Base-by-base conservation (phyloP, 2,113 vertebrate genomes). In the Cariama cristata region DNA sequence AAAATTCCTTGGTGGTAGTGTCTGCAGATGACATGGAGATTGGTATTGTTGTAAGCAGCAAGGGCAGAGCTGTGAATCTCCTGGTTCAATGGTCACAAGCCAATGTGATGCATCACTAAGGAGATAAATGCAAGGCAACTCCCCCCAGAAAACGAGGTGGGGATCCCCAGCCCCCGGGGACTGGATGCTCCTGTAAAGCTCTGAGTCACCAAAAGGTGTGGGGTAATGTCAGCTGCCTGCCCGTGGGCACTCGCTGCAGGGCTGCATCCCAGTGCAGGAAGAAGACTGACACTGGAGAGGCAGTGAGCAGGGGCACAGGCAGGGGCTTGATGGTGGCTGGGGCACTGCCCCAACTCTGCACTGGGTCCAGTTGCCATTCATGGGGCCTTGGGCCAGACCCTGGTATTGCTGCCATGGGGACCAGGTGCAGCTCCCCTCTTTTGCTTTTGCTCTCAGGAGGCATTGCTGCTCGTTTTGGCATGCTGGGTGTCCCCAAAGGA, bases 131-230 rank as follows among this genome's bases (percentile, higher is more conserved):
- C 16, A 33, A 55, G 42, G 56, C 27, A 40, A 33, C 3, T 5
- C 33, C 23, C 14, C 6, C 2, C 17, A 9, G 14, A 27, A 58
- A 58, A 35, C 1, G 7, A 47, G 18, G 23, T 0, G 11, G 33
- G 44, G 5, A 14, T 74, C 82, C 60, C 38, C 52, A n/a, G 21
- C 24, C 28, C 16, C 74, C 10, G n/a, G 59, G 28, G 19, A 15
- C 0, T 1, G 67, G 40, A 6, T 33, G 38, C 5, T 59, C 45
- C 45, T 0, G 1, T 23, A 15, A 20, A 40, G 66, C 59, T 66
- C 49, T 16, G 32, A 28, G 35, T 32, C 50, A 33, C 26, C 8
- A 1, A 28, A 8, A 66, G 23, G 2, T 5, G 20, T 30, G 33
- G 35, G 45, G 27, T 47, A 3, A 26, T 5, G 8, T 3, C 38